phyloP scores from a whole-genome alignment of 2,888 invertebrate genomes.

The Villa cingulata region DNA sequence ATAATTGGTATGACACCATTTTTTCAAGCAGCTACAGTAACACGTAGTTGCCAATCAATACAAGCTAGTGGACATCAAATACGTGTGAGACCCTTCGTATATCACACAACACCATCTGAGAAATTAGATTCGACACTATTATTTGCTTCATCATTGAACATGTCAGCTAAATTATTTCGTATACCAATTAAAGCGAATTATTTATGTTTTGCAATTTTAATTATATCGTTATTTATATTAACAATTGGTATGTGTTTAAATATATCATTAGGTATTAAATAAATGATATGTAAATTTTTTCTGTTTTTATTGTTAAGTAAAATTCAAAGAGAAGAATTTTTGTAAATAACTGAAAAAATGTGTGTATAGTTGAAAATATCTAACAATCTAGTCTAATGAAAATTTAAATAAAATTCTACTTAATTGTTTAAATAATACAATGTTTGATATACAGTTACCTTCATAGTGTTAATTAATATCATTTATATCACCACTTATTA shows the following conservation, averaged over 20 bases:
- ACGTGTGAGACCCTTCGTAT: conserved; percentile 62
- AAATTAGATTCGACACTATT: conserved; percentile 64
- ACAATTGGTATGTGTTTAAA: conserved; percentile 54
- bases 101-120: conserved; percentile 59
- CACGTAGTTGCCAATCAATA: conserved; percentile 56
- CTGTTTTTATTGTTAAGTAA: no score
- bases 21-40: conserved; percentile 58
- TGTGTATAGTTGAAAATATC: no score
- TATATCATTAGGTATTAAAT: conserved; percentile 19
- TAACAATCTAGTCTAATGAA: no score
- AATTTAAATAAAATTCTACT: no score
- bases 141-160: conserved; percentile 59
- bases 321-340: no score
- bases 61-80: conserved; percentile 65
- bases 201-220: conserved; percentile 48
- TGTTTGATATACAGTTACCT: no score
- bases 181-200: conserved; percentile 59
- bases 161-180: conserved; percentile 60
- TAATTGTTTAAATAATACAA: no score
- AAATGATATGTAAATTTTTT: no score
- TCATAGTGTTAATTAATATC: no score
- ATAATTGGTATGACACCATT: conserved; percentile 27
- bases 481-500: no score
- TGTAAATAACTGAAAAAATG: no score
- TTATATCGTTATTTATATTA: conserved; percentile 45